A percentile compares a stretch with the other conserved stretches of the same genome.
phyloP scores from a whole-genome alignment of 2,113 vertebrate genomes.

The Lophotis ruficrista region DNA sequence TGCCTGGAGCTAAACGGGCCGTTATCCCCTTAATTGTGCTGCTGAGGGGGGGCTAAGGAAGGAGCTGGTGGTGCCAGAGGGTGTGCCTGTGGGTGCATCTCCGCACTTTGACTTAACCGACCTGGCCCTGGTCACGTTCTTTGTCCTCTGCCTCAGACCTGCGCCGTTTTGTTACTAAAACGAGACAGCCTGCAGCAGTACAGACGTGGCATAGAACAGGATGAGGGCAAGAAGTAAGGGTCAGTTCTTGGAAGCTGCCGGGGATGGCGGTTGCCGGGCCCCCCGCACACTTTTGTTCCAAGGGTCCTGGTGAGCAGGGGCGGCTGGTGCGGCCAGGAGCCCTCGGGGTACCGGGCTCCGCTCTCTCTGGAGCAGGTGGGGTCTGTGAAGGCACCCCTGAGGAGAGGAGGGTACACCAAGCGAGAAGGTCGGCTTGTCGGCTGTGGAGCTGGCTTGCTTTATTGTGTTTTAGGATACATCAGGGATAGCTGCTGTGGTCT shows the following conservation, averaged over 20 bases:
- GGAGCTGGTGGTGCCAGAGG: neutral
- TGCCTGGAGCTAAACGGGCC: neutral
- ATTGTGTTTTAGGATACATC: neutral
- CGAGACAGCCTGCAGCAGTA: neutral
- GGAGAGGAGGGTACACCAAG: too few species aligned
- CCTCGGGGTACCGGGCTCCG: fast-evolving
- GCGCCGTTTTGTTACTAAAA: neutral
- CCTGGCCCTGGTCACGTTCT: fast-evolving
- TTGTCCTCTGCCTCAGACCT: neutral
- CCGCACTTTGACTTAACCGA: neutral
- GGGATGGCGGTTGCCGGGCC: fast-evolving
- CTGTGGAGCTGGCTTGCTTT: neutral
- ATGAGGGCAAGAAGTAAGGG: fast-evolving
- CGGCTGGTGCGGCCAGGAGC: neutral
- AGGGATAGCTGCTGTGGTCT: neutral
- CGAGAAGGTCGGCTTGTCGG: too few species aligned
- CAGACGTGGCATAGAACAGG: fast-evolving
- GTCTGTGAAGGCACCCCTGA: neutral
- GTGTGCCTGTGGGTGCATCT: neutral
- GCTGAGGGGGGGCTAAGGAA: neutral
- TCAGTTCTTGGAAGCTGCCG: fast-evolving
- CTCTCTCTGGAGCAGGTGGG: neutral
- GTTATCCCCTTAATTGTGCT: neutral
- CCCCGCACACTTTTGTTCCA: neutral
- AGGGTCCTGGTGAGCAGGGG: neutral